Percentiles rank a stretch among this genome's conserved stretches.
These are phyloP conservation scores for Pionites leucogaster DNA, from an alignment of 2,113 vertebrate genomes.

Conservation along the genomic window DNA sequence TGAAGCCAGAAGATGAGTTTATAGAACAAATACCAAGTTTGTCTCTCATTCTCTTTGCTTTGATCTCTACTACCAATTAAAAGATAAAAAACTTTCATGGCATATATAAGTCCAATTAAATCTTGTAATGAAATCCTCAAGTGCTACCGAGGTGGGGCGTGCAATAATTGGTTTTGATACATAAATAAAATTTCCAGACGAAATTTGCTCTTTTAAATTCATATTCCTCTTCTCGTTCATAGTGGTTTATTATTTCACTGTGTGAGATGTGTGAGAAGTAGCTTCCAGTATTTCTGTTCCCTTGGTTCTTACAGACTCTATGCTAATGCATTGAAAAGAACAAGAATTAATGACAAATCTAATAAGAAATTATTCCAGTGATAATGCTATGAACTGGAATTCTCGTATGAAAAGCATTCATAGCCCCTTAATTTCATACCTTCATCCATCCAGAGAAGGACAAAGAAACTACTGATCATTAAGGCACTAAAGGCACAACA, in stretches of 20 bases:
- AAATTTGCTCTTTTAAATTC: constrained; percentile 64
- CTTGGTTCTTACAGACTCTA: neutral
- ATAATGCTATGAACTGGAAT: neutral
- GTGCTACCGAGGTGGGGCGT: constrained; percentile 68
- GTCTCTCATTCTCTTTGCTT: constrained; percentile 54
- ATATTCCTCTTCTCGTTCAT: constrained; percentile 50
- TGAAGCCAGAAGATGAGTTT: constrained; percentile 17
- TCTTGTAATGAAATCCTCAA: constrained; percentile 76
- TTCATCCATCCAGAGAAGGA: neutral
- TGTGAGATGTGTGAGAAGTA: neutral
- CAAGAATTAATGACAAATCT: constrained; percentile 1
- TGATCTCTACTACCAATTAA: constrained; percentile 71
- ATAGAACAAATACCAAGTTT: constrained; percentile 42
- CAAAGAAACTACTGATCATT: neutral
- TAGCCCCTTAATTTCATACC: neutral
- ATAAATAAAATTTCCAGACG: constrained; percentile 74
- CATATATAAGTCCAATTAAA: constrained; percentile 69
- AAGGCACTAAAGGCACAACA: neutral
- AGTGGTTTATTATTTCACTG: constrained; percentile 33
- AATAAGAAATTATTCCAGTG: neutral
- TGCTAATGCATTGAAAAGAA: neutral
- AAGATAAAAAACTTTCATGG: constrained; percentile 61
- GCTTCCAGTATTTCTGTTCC: neutral
- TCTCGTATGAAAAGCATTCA: neutral
- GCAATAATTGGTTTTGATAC: constrained; percentile 76